Evolutionary conservation across 2,113 vertebrate genomes (phyloP).

Genomic region (Elephantulus edwardii): DNA sequence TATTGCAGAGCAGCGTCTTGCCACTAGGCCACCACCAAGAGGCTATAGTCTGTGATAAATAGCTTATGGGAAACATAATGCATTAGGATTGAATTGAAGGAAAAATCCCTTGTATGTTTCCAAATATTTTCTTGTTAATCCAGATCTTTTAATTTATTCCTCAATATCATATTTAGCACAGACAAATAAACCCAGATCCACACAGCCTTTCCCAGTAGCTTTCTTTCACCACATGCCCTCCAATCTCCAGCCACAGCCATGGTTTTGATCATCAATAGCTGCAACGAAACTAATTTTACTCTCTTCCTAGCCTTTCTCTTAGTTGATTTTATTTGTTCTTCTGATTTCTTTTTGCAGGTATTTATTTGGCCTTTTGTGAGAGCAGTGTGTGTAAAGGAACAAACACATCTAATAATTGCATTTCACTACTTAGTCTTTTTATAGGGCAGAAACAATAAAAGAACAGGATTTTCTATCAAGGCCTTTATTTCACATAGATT

Average conservation of each 20-base stretch:
- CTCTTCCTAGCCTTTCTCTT: slow-evolving; percentile 37
- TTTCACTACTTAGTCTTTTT: not conserved
- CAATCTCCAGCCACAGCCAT: not conserved
- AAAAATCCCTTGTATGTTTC: not conserved
- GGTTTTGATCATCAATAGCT: not conserved
- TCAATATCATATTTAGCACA: not conserved
- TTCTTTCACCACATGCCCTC: not conserved
- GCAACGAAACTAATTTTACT: not conserved
- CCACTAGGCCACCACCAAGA: no score
- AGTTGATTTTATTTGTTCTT: slow-evolving; percentile 19
- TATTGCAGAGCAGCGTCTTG: no score
- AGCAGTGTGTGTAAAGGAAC: not conserved
- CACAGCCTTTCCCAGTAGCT: not conserved
- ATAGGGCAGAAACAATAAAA: slow-evolving; percentile 65
- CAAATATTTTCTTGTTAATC: not conserved
- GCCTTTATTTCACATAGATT: not conserved
- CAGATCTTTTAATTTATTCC: not conserved
- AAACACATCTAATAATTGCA: not conserved
- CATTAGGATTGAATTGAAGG: not conserved
- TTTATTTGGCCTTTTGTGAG: slow-evolving; percentile 32
- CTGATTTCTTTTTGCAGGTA: not conserved
- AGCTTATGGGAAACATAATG: not conserved
- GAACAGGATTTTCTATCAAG: slow-evolving; percentile 18
- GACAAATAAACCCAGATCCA: not conserved
- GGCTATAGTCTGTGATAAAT: not conserved